Evolutionary conservation across 92 coral and sea anemone species (phyloP).

Genomic region (Parazoanthus darwini): DNA sequence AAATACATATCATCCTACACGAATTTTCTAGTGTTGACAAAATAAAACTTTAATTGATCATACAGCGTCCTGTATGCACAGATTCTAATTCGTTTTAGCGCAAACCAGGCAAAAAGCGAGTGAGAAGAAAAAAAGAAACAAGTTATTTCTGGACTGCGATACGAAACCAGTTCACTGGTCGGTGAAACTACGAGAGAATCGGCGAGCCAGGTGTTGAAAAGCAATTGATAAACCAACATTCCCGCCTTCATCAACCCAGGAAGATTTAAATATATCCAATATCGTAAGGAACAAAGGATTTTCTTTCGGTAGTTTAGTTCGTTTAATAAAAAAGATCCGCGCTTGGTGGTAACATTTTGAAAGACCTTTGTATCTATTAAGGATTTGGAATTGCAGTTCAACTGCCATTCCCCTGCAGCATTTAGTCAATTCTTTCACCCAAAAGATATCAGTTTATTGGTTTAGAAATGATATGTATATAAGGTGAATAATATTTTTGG

Average conservation of each 20-base stretch:
- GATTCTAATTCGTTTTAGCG: background rate
- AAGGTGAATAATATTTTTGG: background rate
- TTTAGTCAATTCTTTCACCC: background rate
- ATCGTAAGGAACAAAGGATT: background rate
- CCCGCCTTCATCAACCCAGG: background rate
- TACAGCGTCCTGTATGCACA: background rate
- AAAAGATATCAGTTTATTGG: background rate
- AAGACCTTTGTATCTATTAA: background rate
- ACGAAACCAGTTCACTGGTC: too few relatives aligned
- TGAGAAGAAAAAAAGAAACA: too few relatives aligned
- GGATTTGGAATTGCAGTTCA: background rate
- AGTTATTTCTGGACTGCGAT: background rate
- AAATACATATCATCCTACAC: background rate
- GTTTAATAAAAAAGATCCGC: background rate
- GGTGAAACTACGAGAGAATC: background rate
- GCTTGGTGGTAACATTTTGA: background rate
- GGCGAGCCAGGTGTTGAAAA: background rate
- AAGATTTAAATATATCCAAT: background rate
- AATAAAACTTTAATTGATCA: background rate
- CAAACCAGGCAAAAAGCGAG: background rate
- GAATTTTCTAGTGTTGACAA: background rate
- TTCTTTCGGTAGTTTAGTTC: background rate
- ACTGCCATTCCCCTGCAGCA: background rate
- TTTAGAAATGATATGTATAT: background rate
- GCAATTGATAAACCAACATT: too few relatives aligned